Base-by-base conservation (phyloP, 2,888 invertebrate genomes). In the Perizoma affinitatum region DNA sequence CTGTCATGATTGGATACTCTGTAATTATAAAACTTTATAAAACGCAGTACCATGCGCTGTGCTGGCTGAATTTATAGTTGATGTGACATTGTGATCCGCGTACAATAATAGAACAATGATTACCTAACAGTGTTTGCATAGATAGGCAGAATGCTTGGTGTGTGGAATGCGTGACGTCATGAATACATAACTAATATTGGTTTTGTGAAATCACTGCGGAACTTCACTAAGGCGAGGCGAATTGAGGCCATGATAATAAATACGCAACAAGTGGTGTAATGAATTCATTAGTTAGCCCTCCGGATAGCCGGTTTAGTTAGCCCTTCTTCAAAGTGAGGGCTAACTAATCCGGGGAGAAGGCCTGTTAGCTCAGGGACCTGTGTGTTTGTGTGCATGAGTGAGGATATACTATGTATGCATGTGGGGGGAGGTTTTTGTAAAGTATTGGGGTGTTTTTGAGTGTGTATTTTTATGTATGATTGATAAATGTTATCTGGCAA, bases 91-190 rank as follows among this genome's bases (percentile, higher is more conserved):
- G 73, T 77, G 72, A 74, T 72, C 63, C 63, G 66, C 67, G 59
- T 77, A 75, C 75, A 74, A 73, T 76, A 77, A 78, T 72, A 75
- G 73, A 73, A 75, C 74, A 75, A 75, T 74, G 79, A 79, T 83
- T 82, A 79, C 73, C 71, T 73, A 82, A 81, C 76, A 73, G 58
- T 72, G 71, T 76, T 78, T 77, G 75, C 74, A 75, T 76, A 74
- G 73, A 71, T 71, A 76, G 72, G 69, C 72, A 71, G 73, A 77
- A 80, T 75, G 75, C 69, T 74, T 70, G 73, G 67, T 67, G 73
- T 58, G 68, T 73, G 74, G 78, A 75, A 78, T 80, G 78, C 68
- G 72, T 76, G 74, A 78, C 71, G 76, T 71, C 68, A 72, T 76
- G 79, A 79, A 79, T 79, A 77, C 75, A 73, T 72, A 79, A 75